phyloP scores from a whole-genome alignment of 2,797 vertebrate genomes.

The Pempheris klunzingeri region DNA sequence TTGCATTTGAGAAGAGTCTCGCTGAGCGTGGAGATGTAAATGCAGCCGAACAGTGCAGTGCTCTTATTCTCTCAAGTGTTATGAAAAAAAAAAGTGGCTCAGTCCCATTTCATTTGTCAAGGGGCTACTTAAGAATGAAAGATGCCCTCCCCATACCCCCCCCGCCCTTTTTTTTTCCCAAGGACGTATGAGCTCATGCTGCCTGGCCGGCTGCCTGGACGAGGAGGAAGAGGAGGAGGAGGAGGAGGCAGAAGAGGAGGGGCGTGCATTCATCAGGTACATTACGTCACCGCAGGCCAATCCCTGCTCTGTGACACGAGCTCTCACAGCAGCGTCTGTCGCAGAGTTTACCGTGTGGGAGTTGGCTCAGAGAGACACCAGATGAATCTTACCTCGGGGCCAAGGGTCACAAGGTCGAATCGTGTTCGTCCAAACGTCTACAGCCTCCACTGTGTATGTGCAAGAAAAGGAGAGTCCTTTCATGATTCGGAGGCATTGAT shows the following conservation, averaged over 20 bases:
- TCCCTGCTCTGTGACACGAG: slow-evolving; percentile 60
- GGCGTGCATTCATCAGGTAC: slow-evolving; percentile 79
- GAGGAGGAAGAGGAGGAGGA: slow-evolving; percentile 50
- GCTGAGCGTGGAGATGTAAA: slow-evolving; percentile 30
- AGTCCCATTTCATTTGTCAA: slow-evolving; percentile 78
- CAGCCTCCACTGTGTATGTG: background rate
- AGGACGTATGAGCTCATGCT: slow-evolving; percentile 79
- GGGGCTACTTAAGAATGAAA: slow-evolving; percentile 75
- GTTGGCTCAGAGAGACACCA: slow-evolving; percentile 22
- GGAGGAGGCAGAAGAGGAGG: slow-evolving; percentile 47
- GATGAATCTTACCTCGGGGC: background rate
- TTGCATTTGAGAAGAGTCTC: slow-evolving; percentile 3
- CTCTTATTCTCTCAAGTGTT: slow-evolving; percentile 66
- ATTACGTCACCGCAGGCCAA: slow-evolving; percentile 82
- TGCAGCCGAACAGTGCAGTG: slow-evolving; percentile 16
- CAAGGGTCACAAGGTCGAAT: slow-evolving; percentile 35
- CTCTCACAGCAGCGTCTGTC: slow-evolving; percentile 25
- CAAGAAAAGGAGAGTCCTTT: background rate
- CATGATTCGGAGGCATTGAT: background rate
- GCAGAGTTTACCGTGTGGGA: slow-evolving; percentile 36
- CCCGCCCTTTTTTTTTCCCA: slow-evolving; percentile 53
- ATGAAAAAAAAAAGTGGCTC: slow-evolving; percentile 55
- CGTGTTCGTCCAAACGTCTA: background rate
- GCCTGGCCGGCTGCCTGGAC: slow-evolving; percentile 74
- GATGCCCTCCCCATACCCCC: slow-evolving; percentile 43